Percentiles rank a stretch among this genome's conserved stretches.
These are phyloP conservation scores for Thamnaconus septentrionalis DNA, from an alignment of 2,113 vertebrate species.

Conservation along the genomic window DNA sequence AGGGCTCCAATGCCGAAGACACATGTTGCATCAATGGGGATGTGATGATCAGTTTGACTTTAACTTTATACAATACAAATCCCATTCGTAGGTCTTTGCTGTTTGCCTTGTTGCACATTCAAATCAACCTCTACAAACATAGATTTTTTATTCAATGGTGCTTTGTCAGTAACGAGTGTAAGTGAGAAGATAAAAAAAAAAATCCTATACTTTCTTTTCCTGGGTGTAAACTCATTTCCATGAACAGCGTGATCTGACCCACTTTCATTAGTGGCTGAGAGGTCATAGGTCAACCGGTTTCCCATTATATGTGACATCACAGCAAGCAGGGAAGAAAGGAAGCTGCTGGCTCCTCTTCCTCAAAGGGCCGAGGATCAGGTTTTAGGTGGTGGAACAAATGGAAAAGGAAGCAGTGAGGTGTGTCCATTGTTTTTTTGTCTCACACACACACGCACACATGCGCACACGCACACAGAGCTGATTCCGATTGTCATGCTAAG, in stretches of 20 bases:
- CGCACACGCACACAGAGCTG: slow-evolving; percentile 3
- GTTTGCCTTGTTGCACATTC: too few relatives aligned
- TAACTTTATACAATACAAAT: too few relatives aligned
- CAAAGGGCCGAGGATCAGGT: slow-evolving; percentile 6
- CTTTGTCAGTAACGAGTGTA: too few relatives aligned
- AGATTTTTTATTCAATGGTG: too few relatives aligned
- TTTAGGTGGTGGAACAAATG: too few relatives aligned
- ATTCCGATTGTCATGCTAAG: slow-evolving; percentile 49
- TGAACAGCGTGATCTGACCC: not conserved
- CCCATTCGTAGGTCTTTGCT: too few relatives aligned
- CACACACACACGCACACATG: slow-evolving; percentile 10
- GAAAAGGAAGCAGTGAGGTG: slow-evolving; percentile 51
- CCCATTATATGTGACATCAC: slow-evolving; percentile 16
- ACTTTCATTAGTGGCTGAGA: not conserved
- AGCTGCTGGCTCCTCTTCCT: slow-evolving; percentile 1
- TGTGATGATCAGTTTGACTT: too few relatives aligned
- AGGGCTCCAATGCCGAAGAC: not conserved
- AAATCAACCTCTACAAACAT: too few relatives aligned
- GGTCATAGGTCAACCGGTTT: slow-evolving; percentile 49
- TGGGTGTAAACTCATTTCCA: too few relatives aligned
- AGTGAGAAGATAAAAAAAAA: too few relatives aligned
- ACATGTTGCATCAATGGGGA: too few relatives aligned
- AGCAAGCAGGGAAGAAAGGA: not conserved
- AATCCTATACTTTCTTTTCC: too few relatives aligned
- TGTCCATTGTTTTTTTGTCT: slow-evolving; percentile 13